Percentiles rank a stretch among this genome's conserved stretches.
Conservation (phyloP, 2,888 invertebrate species). For the Drosophila monieri region DNA sequence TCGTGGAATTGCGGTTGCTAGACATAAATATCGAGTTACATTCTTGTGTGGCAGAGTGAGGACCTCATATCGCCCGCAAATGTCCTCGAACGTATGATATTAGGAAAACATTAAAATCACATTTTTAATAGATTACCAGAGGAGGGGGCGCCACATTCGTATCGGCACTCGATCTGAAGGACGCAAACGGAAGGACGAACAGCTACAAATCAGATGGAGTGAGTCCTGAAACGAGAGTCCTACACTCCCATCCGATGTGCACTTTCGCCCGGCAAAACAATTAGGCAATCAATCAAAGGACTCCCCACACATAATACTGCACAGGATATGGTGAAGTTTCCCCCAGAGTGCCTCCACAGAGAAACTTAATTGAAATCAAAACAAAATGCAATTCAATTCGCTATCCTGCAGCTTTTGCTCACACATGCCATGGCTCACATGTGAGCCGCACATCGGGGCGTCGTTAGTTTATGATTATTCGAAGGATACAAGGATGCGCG, state of each 20-base stretch:
- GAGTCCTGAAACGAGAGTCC: background rate
- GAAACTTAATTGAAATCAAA: conserved; percentile 59
- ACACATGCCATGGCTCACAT: conserved; percentile 18
- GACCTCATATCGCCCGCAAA: conserved; percentile 16
- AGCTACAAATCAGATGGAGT: background rate
- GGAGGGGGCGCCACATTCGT: background rate
- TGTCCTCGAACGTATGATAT: conserved; percentile 36
- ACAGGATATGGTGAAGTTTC: conserved; percentile 11
- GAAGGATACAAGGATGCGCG: background rate
- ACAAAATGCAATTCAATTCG: conserved; percentile 60
- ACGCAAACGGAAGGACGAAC: background rate
- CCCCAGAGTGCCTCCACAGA: background rate
- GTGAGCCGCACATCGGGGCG: conserved; percentile 15
- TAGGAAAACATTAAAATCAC: conserved; percentile 67
- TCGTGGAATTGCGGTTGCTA: background rate
- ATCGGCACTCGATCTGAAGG: background rate
- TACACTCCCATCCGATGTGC: background rate
- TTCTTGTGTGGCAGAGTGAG: conserved; percentile 12
- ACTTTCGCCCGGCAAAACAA: conserved; percentile 37
- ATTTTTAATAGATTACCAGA: conserved; percentile 61
- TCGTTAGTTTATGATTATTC: conserved; percentile 39
- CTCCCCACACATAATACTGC: background rate
- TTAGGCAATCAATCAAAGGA: conserved; percentile 54
- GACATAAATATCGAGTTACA: conserved; percentile 48
- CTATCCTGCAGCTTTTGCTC: conserved; percentile 7